Conservation (phyloP, 1,140 invertebrate genomes). For the Drosophila pallidifrons region DNA sequence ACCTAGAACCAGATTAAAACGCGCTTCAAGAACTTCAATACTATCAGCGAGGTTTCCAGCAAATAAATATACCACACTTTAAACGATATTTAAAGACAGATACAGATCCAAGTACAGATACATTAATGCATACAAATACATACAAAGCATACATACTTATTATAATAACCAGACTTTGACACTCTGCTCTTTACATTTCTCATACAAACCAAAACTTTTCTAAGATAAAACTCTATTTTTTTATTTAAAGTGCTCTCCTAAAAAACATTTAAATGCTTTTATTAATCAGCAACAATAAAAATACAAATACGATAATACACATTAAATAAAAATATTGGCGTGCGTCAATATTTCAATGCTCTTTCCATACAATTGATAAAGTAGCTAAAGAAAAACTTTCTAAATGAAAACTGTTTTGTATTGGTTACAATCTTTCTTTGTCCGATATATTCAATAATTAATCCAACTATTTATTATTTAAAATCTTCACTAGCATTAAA, state of each 20-base stretch:
- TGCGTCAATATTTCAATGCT: conserved; percentile 41
- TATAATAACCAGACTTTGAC: conserved; percentile 55
- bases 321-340: conserved; percentile 34
- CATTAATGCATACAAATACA: conserved; percentile 13
- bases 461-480: too few relatives aligned
- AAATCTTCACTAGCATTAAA: too few relatives aligned
- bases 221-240: conserved; percentile 58
- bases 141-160: conserved; percentile 6
- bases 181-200: conserved; percentile 49
- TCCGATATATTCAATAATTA: too few relatives aligned
- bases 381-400: too few relatives aligned
- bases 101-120: conserved; percentile 26
- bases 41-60: conserved; percentile 80
- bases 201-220: conserved; percentile 59
- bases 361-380: conserved; percentile 21
- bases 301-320: neutral
- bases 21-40: conserved; percentile 56
- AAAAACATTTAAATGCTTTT: conserved; percentile 59
- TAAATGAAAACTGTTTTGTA: too few relatives aligned
- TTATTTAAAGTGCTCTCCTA: conserved; percentile 60
- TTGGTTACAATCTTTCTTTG: too few relatives aligned
- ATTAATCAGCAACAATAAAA: conserved; percentile 49
- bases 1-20: conserved; percentile 34
- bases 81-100: conserved; percentile 55
- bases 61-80: conserved; percentile 62